Percentiles rank a stretch among this genome's conserved stretches.
These are phyloP conservation scores for Benthosema pterotum DNA, from an alignment of 2,797 vertebrate genomes.

Conservation along the genomic window DNA sequence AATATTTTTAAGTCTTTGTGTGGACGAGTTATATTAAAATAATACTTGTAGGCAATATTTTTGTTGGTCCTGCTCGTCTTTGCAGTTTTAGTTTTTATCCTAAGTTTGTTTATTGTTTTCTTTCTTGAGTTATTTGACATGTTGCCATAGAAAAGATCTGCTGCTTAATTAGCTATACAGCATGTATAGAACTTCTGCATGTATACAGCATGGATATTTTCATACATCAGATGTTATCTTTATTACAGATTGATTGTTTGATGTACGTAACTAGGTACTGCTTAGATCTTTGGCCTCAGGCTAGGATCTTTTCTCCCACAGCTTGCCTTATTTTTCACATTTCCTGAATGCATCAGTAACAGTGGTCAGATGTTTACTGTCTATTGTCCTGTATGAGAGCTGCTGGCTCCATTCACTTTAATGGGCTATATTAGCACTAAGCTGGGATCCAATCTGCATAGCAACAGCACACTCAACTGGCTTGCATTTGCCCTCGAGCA, in stretches of 20 bases:
- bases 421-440: constrained; percentile 30
- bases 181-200: too few relatives aligned
- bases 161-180: too few relatives aligned
- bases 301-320: not conserved
- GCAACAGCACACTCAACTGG: constrained; percentile 36
- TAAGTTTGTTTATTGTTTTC: too few relatives aligned
- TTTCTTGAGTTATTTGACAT: too few relatives aligned
- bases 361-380: not conserved
- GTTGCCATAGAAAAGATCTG: too few relatives aligned
- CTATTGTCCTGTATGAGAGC: constrained; percentile 16
- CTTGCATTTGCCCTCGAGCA: constrained; percentile 2
- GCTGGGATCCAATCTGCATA: constrained; percentile 48
- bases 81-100: too few relatives aligned
- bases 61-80: too few relatives aligned
- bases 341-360: constrained; percentile 4
- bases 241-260: not conserved
- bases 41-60: too few relatives aligned
- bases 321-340: not conserved
- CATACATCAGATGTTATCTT: not conserved
- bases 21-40: too few relatives aligned
- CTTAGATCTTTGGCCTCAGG: not conserved
- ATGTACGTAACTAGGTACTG: not conserved
- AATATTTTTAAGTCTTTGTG: too few relatives aligned
- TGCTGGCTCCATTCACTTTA: constrained; percentile 22
- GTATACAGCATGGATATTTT: not conserved